A percentile compares a stretch with the other conserved stretches of the same genome.
phyloP scores from a whole-genome alignment of 2,888 invertebrate species.

The Bimastos eiseni region DNA sequence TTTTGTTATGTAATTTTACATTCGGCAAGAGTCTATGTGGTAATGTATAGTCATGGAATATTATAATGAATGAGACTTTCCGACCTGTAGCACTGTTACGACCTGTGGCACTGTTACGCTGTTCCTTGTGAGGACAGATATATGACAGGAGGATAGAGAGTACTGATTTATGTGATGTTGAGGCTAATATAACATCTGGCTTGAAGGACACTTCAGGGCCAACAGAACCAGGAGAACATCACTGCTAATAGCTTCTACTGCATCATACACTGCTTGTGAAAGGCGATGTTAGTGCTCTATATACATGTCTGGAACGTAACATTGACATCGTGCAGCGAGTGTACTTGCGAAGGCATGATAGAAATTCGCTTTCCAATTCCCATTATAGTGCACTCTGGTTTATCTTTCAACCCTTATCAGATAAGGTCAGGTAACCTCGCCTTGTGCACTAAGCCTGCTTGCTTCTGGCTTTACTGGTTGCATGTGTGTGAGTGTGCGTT shows the following conservation, averaged over 20 bases:
- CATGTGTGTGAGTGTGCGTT: background rate
- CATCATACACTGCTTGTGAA: background rate
- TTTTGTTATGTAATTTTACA: background rate
- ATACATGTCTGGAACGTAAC: slow-evolving; percentile 3
- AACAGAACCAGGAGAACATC: background rate
- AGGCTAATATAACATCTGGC: background rate
- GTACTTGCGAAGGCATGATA: background rate
- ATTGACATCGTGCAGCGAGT: background rate
- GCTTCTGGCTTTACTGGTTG: background rate
- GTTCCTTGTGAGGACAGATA: background rate
- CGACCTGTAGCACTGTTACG: background rate
- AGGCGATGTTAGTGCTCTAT: background rate
- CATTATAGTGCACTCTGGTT: slow-evolving; percentile 5
- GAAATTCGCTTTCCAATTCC: slow-evolving; percentile 1
- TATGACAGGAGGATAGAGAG: too few species aligned
- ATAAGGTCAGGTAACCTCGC: background rate
- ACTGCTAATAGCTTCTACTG: background rate
- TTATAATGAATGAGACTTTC: background rate
- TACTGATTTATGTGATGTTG: background rate
- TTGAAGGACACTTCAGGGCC: background rate
- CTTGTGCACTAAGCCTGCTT: background rate
- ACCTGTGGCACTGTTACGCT: background rate
- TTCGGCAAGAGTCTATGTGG: background rate
- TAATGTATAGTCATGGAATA: background rate
- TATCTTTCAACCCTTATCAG: slow-evolving; percentile 6